phyloP scores from a whole-genome alignment of 2,888 invertebrate species.

The Cremastobaeus sp. region DNA sequence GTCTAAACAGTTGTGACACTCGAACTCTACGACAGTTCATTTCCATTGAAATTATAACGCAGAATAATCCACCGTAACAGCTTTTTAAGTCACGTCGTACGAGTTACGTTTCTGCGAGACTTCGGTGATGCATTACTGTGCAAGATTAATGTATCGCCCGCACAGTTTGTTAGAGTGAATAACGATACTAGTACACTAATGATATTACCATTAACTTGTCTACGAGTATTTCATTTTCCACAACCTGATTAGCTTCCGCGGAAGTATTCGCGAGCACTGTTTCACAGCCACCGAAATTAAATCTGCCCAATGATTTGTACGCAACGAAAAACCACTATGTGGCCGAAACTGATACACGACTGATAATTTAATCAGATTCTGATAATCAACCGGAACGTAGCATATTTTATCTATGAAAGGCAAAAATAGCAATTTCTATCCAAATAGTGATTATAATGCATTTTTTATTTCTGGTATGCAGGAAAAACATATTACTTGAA shows the following conservation, averaged over 20 bases:
- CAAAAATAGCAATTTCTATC: too few relatives aligned
- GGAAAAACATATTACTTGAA: too few relatives aligned
- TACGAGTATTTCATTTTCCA: slow-evolving; percentile 69
- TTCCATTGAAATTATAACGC: too few relatives aligned
- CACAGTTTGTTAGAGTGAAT: slow-evolving; percentile 73
- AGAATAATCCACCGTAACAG: slow-evolving; percentile 11
- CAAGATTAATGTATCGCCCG: slow-evolving; percentile 73
- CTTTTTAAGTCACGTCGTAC: slow-evolving; percentile 26
- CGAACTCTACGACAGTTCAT: too few relatives aligned
- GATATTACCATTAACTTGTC: slow-evolving; percentile 75
- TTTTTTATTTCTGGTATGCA: too few relatives aligned
- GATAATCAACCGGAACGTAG: too few relatives aligned
- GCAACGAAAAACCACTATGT: slow-evolving; percentile 10
- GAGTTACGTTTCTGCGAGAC: slow-evolving; percentile 37
- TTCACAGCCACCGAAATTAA: slow-evolving; percentile 12
- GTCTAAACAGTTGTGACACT: too few relatives aligned
- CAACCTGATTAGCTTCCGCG: slow-evolving; percentile 36
- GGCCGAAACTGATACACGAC: too few relatives aligned
- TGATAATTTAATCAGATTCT: too few relatives aligned
- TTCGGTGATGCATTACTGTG: slow-evolving; percentile 73
- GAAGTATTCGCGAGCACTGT: neutral
- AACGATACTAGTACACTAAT: slow-evolving; percentile 72
- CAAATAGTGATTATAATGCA: too few relatives aligned
- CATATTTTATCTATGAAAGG: too few relatives aligned
- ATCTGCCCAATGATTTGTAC: neutral